These are phyloP conservation scores for Psylliodes chrysocephalus DNA, from an alignment of 2,888 invertebrate genomes.

Conservation along the genomic window DNA sequence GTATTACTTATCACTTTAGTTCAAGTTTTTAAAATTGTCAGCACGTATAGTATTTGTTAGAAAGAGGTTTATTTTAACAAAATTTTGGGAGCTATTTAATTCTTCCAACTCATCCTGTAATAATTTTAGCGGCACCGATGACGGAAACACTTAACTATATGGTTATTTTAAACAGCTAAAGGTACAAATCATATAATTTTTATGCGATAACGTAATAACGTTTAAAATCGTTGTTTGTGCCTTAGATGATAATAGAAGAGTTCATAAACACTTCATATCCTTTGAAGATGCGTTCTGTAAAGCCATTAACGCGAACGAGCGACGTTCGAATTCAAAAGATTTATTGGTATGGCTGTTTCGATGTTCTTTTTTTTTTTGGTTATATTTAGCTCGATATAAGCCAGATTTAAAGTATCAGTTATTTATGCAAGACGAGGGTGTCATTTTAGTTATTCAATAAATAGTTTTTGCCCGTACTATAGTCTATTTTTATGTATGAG, in stretches of 20 bases:
- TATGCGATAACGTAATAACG: constrained; percentile 12
- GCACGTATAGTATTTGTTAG: no score
- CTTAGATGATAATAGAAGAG: constrained; percentile 3
- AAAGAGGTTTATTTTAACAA: no score
- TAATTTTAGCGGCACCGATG: no score
- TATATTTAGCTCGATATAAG: constrained; percentile 12
- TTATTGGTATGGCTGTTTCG: not conserved
- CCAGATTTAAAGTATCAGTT: no score
- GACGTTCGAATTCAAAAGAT: not conserved
- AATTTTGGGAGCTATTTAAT: no score
- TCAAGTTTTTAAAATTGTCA: no score
- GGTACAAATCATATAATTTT: constrained; percentile 6
- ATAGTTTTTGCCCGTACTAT: no score
- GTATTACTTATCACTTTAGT: no score
- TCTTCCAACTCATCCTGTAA: no score
- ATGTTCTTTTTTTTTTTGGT: constrained; percentile 4
- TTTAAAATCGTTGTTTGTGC: not conserved
- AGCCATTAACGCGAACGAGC: constrained; percentile 9
- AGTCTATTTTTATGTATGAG: no score
- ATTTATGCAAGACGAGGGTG: no score
- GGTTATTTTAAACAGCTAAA: constrained; percentile 1
- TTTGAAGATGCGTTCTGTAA: constrained; percentile 8
- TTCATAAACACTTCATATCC: constrained; percentile 22
- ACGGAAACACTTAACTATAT: not conserved
- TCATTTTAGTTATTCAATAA: no score